Conservation (phyloP, 2,888 invertebrate species). For the Caenorhabditis virilis region DNA sequence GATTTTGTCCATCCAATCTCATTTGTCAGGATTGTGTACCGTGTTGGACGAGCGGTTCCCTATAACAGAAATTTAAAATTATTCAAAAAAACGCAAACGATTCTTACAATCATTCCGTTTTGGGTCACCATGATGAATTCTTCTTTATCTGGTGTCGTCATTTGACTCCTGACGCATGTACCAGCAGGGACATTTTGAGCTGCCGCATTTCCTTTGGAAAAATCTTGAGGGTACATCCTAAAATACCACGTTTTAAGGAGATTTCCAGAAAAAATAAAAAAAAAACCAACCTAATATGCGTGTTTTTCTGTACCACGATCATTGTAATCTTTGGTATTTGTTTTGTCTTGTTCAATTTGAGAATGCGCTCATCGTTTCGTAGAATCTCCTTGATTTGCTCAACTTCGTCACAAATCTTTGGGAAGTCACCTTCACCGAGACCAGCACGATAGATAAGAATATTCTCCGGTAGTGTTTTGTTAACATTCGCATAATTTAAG, state of each 20-base stretch:
- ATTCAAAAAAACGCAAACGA: background rate
- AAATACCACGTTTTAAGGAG: too few species aligned
- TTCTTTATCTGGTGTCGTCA: background rate
- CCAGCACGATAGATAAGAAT: background rate
- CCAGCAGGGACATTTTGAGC: slow-evolving; percentile 2
- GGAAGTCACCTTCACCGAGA: background rate
- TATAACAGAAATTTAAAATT: slow-evolving; percentile 7
- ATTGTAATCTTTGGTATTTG: background rate
- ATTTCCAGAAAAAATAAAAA: too few species aligned
- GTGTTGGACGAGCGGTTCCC: slow-evolving; percentile 40
- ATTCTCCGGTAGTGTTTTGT: background rate
- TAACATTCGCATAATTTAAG: background rate
- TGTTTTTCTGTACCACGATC: background rate
- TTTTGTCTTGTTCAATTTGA: background rate
- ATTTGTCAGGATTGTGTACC: slow-evolving; percentile 36
- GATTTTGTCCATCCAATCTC: slow-evolving; percentile 26
- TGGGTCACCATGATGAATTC: background rate
- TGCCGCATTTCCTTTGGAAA: background rate
- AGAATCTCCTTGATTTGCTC: too few species aligned
- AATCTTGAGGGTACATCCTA: background rate
- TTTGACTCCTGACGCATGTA: background rate
- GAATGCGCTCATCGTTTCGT: too few species aligned
- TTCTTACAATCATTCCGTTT: background rate
- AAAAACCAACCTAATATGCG: background rate
- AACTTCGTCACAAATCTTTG: background rate